A percentile compares a stretch with the other conserved stretches of the same genome.
Conservation (phyloP, 1,140 invertebrate genomes). For the Polyergus mexicanus region DNA sequence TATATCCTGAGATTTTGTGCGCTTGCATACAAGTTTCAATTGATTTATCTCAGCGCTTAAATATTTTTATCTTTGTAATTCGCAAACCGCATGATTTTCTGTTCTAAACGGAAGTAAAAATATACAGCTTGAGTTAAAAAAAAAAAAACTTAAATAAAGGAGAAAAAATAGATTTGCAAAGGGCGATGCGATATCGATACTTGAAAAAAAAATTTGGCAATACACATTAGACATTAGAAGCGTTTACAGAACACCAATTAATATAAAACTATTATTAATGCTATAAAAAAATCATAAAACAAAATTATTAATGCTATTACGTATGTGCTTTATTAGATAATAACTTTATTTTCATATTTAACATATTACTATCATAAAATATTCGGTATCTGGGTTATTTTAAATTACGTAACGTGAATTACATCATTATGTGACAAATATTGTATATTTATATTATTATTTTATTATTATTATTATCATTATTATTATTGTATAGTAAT, state of each 20-base stretch:
- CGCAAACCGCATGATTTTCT: not conserved
- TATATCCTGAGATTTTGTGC: not conserved
- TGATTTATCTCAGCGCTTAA: not conserved
- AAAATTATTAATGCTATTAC: not conserved
- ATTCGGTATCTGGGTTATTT: not conserved
- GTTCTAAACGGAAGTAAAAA: not conserved
- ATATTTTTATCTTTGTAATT: not conserved
- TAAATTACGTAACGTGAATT: not conserved
- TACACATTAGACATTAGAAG: not conserved
- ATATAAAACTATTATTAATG: not conserved
- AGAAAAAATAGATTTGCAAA: conserved; percentile 2
- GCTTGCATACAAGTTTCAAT: not conserved
- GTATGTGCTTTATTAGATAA: not conserved
- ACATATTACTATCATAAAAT: not conserved
- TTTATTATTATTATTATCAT: too few relatives aligned
- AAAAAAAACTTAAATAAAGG: not conserved
- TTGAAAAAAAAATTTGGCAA: not conserved
- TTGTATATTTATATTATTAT: not conserved
- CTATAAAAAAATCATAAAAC: not conserved
- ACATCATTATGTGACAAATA: not conserved
- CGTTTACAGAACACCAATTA: too few relatives aligned
- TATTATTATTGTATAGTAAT: too few relatives aligned
- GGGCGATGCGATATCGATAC: not conserved
- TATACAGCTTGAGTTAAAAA: not conserved
- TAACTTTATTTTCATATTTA: not conserved